Percentiles rank a stretch among this genome's conserved stretches.
Evolutionary conservation across 2,888 invertebrate genomes (phyloP).

Genomic region (Cremastobaeus sp.): DNA sequence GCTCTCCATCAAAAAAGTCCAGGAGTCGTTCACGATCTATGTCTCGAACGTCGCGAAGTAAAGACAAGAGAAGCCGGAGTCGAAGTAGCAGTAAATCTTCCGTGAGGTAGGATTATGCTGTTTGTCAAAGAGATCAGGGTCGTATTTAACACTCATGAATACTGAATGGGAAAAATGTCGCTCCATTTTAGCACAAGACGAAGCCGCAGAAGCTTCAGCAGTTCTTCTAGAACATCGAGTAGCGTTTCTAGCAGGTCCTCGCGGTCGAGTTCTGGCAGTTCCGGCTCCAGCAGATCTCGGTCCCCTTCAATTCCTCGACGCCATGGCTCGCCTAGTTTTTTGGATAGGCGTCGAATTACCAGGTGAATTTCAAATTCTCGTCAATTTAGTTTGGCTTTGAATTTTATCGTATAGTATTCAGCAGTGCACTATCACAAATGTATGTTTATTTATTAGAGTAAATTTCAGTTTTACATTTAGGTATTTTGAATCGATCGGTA

Average conservation of each 20-base stretch:
- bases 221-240: constrained; percentile 79
- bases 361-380: constrained; percentile 82
- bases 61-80: constrained; percentile 69
- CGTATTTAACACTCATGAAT: no score
- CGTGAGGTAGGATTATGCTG: constrained; percentile 66
- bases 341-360: constrained; percentile 95
- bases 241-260: constrained; percentile 81
- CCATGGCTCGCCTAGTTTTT: constrained; percentile 95
- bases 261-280: constrained; percentile 78
- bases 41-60: constrained; percentile 65
- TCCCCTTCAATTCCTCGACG: constrained; percentile 95
- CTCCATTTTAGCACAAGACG: constrained; percentile 64
- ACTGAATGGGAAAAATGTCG: no score
- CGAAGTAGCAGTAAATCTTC: constrained; percentile 73
- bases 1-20: constrained; percentile 66
- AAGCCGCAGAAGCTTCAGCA: constrained; percentile 75
- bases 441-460: constrained; percentile 62
- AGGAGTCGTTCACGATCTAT: constrained; percentile 67
- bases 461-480: constrained; percentile 41
- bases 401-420: constrained; percentile 45
- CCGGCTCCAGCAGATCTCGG: constrained; percentile 81
- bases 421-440: constrained; percentile 66
- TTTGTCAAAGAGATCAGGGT: no score
- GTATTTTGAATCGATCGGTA: constrained; percentile 53
- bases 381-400: constrained; percentile 42